Percentiles rank a stretch among this genome's conserved stretches.
These are phyloP conservation scores for Pachymerium ferrugineum DNA, from an alignment of 2,888 invertebrate species.

Conservation along the genomic window DNA sequence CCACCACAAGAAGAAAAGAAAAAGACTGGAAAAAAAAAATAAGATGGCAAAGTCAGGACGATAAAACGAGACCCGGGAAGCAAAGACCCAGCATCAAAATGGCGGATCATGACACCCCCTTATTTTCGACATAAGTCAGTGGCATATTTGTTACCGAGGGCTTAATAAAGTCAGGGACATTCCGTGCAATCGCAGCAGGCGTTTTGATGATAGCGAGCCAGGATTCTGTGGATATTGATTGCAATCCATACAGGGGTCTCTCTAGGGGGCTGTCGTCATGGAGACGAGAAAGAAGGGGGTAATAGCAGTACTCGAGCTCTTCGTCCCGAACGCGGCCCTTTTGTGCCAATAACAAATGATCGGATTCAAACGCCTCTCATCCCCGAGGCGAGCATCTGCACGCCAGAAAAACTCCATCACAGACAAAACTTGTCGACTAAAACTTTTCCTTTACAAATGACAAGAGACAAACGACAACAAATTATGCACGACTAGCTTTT, in stretches of 20 bases:
- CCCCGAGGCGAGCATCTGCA: neutral
- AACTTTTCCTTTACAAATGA: neutral
- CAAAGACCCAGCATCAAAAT: slow-evolving; percentile 5
- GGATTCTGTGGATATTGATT: slow-evolving; percentile 15
- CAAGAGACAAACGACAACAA: neutral
- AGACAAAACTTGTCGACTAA: neutral
- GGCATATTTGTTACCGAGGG: slow-evolving; percentile 3
- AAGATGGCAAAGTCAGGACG: neutral
- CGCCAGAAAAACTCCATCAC: neutral
- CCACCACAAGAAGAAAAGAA: neutral
- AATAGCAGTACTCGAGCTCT: slow-evolving; percentile 9
- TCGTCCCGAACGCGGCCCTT: slow-evolving; percentile 2
- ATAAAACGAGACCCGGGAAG: slow-evolving; percentile 11
- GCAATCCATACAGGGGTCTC: slow-evolving; percentile 12
- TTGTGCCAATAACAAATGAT: slow-evolving; percentile 11
- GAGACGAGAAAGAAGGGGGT: slow-evolving; percentile 9
- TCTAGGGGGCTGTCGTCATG: slow-evolving; percentile 13
- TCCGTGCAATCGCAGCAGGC: slow-evolving; percentile 12
- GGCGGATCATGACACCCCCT: too few species aligned
- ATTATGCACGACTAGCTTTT: neutral
- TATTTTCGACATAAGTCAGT: neutral
- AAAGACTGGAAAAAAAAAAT: neutral
- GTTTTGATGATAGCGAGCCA: slow-evolving; percentile 14
- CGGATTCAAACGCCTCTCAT: neutral
- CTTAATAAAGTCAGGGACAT: slow-evolving; percentile 19